phyloP scores from a whole-genome alignment of 2,797 vertebrate genomes.

The Avahi laniger region DNA sequence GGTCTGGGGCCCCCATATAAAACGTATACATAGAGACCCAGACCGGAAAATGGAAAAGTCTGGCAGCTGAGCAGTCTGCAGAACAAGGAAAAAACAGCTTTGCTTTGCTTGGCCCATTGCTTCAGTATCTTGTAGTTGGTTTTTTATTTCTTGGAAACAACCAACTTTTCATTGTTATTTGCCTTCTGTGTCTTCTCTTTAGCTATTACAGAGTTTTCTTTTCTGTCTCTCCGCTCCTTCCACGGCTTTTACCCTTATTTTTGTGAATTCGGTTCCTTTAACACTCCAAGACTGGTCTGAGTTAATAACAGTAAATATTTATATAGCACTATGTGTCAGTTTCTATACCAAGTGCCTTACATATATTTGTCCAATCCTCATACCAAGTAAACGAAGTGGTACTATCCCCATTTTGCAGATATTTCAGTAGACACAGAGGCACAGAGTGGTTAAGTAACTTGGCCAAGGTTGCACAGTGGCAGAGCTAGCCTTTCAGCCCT shows the following conservation, averaged over 20 bases:
- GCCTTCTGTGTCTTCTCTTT: conserved; percentile 45
- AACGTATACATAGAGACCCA: background rate
- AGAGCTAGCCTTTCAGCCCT: background rate
- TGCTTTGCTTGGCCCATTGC: conserved; percentile 44
- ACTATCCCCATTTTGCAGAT: background rate
- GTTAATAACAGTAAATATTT: background rate
- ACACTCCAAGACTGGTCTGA: background rate
- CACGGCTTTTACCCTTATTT: background rate
- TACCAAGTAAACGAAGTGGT: background rate
- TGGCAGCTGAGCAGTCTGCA: background rate
- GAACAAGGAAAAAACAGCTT: conserved; percentile 61
- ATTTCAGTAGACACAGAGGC: background rate
- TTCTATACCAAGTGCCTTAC: background rate
- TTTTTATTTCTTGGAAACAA: conserved; percentile 71
- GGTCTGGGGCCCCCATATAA: conserved; percentile 28
- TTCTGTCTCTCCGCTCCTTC: background rate
- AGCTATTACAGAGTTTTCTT: conserved; percentile 1
- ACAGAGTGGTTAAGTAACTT: background rate
- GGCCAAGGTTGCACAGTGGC: background rate
- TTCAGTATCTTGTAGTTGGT: background rate
- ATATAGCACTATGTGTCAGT: background rate
- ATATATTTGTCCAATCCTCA: background rate
- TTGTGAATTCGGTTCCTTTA: background rate
- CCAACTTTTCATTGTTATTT: conserved; percentile 47
- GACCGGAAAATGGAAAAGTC: conserved; percentile 64